Percentiles rank a stretch among this genome's conserved stretches.
Evolutionary conservation across 1,140 invertebrate species (phyloP).

Genomic region (Arion vulgaris): DNA sequence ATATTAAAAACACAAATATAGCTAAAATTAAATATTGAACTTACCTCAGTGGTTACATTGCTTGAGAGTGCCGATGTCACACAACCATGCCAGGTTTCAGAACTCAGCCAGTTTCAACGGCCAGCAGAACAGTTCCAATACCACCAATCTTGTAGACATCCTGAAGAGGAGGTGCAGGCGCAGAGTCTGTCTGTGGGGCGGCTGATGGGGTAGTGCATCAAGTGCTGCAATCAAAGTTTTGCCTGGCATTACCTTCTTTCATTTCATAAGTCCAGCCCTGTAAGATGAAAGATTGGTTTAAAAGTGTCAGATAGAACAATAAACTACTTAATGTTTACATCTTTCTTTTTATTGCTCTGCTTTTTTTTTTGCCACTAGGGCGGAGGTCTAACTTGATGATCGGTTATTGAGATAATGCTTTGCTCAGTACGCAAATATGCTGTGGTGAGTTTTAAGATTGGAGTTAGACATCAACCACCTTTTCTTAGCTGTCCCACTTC

Average conservation of each 20-base stretch:
- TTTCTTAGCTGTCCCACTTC: no score
- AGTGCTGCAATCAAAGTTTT: conserved; percentile 94
- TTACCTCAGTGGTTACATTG: conserved; percentile 91
- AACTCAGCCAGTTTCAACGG: conserved; percentile 97
- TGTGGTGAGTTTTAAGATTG: no score
- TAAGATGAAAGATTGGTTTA: not conserved
- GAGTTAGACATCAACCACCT: no score
- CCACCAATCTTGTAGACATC: conserved; percentile 99
- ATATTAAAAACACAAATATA: no score
- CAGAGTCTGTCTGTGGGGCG: conserved; percentile 95
- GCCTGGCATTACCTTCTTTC: conserved; percentile 85
- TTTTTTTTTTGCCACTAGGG: no score
- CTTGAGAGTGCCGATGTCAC: conserved; percentile 92
- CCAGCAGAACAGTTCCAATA: conserved; percentile 99
- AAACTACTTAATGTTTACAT: no score
- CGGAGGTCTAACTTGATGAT: no score
- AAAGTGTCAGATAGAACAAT: no score
- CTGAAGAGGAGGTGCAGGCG: conserved; percentile 90
- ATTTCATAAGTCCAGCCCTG: conserved; percentile 81
- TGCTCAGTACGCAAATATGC: no score
- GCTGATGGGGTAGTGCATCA: conserved; percentile 89
- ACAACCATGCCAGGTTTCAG: conserved; percentile 97
- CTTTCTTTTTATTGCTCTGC: no score
- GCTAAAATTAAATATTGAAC: not conserved
- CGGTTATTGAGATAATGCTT: no score